Evolutionary conservation across 2,888 invertebrate genomes (phyloP).

Genomic region (Drosophila prolongata): DNA sequence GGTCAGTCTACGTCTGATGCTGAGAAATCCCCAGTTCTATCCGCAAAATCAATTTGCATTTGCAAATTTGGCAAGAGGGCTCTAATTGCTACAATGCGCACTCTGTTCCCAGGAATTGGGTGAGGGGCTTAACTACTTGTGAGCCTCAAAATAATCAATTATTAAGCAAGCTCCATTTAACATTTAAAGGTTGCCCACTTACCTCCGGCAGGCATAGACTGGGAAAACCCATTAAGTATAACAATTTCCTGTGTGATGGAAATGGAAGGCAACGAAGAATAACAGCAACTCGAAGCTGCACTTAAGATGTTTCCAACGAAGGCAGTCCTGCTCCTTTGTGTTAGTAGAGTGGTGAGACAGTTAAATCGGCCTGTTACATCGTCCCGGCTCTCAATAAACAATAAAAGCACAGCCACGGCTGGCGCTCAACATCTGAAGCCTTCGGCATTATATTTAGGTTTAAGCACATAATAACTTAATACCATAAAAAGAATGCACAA

Average conservation of each 20-base stretch:
- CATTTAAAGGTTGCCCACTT: constrained; percentile 19
- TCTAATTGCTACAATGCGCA: neutral
- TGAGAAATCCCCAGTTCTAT: neutral
- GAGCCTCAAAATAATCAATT: constrained; percentile 54
- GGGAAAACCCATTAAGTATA: constrained; percentile 67
- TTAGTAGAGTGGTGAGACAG: constrained; percentile 18
- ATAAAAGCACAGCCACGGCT: constrained; percentile 57
- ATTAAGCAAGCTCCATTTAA: constrained; percentile 45
- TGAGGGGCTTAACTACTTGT: neutral
- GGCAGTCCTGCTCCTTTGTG: constrained; percentile 12
- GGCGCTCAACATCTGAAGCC: constrained; percentile 49
- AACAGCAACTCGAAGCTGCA: constrained; percentile 60
- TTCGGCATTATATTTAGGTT: constrained; percentile 60
- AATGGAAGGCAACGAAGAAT: constrained; percentile 32
- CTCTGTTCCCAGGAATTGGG: neutral
- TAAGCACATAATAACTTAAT: constrained; percentile 79
- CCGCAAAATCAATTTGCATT: constrained; percentile 5
- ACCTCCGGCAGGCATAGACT: constrained; percentile 5
- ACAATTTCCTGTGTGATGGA: constrained; percentile 68
- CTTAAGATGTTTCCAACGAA: constrained; percentile 65
- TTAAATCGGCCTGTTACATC: constrained; percentile 20
- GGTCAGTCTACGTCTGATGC: neutral
- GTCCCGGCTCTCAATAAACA: constrained; percentile 66
- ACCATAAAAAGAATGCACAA: constrained; percentile 9
- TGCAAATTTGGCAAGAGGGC: constrained; percentile 1